phyloP scores from a whole-genome alignment of 2,888 invertebrate genomes.

The Cryptus viduatorius region DNA sequence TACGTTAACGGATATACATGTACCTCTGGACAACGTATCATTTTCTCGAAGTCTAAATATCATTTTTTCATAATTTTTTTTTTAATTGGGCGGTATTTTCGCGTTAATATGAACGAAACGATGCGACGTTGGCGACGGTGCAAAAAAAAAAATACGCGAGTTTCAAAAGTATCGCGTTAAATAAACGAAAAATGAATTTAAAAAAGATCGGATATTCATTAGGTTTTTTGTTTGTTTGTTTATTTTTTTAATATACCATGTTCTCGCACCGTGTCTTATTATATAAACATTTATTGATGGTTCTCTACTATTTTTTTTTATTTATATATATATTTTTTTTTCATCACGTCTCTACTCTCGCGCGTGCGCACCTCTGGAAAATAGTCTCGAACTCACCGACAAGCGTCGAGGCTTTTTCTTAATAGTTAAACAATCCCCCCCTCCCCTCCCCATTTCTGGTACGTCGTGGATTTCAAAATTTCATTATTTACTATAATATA shows the following conservation, averaged over 20 bases:
- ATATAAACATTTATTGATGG: slow-evolving; percentile 62
- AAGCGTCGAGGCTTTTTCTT: slow-evolving; percentile 37
- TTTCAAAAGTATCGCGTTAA: slow-evolving; percentile 1
- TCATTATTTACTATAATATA: slow-evolving; percentile 47
- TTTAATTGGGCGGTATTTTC: slow-evolving; percentile 62
- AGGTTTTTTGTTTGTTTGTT: slow-evolving; percentile 20
- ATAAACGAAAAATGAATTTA: neutral
- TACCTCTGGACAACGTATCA: slow-evolving; percentile 24
- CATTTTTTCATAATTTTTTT: slow-evolving; percentile 43
- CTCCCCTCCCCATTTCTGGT: slow-evolving; percentile 1
- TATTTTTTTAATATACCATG: neutral
- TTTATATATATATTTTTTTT: slow-evolving; percentile 39
- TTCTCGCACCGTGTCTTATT: slow-evolving; percentile 55
- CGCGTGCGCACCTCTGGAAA: slow-evolving; percentile 45
- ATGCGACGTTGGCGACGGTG: slow-evolving; percentile 42
- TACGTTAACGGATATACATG: slow-evolving; percentile 36
- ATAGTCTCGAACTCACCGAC: slow-evolving; percentile 54
- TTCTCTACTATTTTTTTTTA: slow-evolving; percentile 48
- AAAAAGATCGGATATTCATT: slow-evolving; percentile 38
- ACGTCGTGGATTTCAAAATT: slow-evolving; percentile 49
- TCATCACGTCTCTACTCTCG: slow-evolving; percentile 26
- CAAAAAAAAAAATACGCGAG: neutral
- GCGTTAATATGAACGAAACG: slow-evolving; percentile 45
- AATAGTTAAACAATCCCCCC: slow-evolving; percentile 56
- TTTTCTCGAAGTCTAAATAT: slow-evolving; percentile 50